These are phyloP conservation scores for Drosophila fulvimacula DNA, from an alignment of 2,888 invertebrate genomes.

Conservation along the genomic window DNA sequence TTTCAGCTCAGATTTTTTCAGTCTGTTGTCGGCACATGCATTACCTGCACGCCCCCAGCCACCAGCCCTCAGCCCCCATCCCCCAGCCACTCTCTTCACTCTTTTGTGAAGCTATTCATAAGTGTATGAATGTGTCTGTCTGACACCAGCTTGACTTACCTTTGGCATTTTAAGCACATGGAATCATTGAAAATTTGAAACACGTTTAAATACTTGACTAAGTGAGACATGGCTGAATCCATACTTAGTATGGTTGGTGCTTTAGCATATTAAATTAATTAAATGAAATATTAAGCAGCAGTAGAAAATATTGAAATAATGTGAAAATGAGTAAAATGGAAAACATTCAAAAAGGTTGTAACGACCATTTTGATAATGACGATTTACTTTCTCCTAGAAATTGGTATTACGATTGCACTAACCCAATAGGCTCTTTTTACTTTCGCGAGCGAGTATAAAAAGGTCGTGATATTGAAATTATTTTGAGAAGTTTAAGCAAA, in stretches of 20 bases:
- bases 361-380: no score
- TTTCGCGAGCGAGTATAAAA: not conserved
- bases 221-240: not conserved
- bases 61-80: not conserved
- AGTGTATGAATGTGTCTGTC: constrained; percentile 17
- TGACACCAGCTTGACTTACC: constrained; percentile 51
- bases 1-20: constrained; percentile 49
- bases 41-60: not conserved
- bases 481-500: not conserved
- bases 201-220: constrained; percentile 19
- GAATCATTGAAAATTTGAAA: constrained; percentile 42
- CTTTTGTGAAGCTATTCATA: constrained; percentile 29
- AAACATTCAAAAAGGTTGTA: no score
- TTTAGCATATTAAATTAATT: not conserved
- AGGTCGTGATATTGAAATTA: not conserved
- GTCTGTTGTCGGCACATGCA: constrained; percentile 47
- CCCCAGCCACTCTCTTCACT: not conserved
- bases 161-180: constrained; percentile 65
- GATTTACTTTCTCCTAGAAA: no score
- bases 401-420: no score
- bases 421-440: not conserved
- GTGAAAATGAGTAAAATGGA: not conserved
- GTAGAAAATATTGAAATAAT: not conserved
- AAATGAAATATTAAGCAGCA: no score
- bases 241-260: not conserved